These are phyloP conservation scores for Panagrolaimus sp. DNA, from an alignment of 1,140 invertebrate genomes.

Conservation along the genomic window DNA sequence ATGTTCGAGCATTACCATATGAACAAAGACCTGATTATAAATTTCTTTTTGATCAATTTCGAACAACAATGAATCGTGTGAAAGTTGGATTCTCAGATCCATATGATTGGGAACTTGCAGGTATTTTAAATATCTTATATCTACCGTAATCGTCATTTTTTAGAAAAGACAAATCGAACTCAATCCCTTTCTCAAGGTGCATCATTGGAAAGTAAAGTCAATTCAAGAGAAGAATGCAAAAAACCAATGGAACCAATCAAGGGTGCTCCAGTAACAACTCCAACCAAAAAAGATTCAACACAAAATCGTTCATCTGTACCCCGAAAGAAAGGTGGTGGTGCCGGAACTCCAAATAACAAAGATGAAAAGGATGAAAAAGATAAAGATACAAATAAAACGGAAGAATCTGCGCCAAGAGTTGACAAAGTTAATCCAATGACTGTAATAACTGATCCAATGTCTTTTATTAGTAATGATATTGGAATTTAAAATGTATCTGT, in stretches of 20 bases:
- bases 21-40: constrained; percentile 27
- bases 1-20: constrained; percentile 21
- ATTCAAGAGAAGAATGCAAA: not conserved
- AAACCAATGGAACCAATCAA: not conserved
- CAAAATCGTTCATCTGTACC: not conserved
- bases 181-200: not conserved
- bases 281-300: not conserved
- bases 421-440: not conserved
- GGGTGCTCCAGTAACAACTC: not conserved
- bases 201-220: not conserved
- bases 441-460: not conserved
- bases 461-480: constrained; percentile 9
- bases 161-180: constrained; percentile 2
- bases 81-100: constrained; percentile 22
- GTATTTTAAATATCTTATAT: too few relatives aligned
- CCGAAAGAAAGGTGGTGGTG: not conserved
- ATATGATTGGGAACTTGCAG: constrained; percentile 27
- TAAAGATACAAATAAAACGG: not conserved
- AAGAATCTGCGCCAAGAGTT: not conserved
- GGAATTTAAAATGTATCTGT: not conserved
- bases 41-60: constrained; percentile 27
- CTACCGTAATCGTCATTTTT: too few relatives aligned
- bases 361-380: not conserved
- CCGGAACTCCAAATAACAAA: not conserved
- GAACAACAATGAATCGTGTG: constrained; percentile 19